These are phyloP conservation scores for Nephrotoma guestfalica DNA, from an alignment of 2,888 invertebrate species.

Conservation along the genomic window DNA sequence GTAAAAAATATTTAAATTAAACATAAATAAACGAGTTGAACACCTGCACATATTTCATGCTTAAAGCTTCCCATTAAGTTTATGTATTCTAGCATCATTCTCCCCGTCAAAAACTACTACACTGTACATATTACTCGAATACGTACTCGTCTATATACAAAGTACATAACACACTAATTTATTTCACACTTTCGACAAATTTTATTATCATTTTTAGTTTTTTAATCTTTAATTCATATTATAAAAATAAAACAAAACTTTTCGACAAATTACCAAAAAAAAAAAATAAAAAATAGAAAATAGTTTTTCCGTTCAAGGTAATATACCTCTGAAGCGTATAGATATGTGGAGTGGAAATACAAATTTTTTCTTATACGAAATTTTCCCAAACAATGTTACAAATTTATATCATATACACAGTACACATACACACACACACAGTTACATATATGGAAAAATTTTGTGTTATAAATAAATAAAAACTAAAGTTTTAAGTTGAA, in stretches of 20 bases:
- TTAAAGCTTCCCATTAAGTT: background rate
- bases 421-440: background rate
- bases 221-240: background rate
- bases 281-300: too few species aligned
- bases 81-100: background rate
- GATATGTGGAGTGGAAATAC: background rate
- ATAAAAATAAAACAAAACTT: background rate
- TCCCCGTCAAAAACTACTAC: background rate
- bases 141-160: background rate
- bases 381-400: background rate
- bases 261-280: background rate
- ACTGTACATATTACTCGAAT: background rate
- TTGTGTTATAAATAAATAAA: background rate
- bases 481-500: background rate
- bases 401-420: background rate
- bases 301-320: background rate
- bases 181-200: background rate
- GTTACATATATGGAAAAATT: background rate
- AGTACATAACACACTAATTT: background rate
- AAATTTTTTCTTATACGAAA: background rate
- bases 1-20: background rate
- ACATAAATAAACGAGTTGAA: background rate
- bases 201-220: background rate
- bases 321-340: background rate
- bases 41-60: background rate